Evolutionary conservation across 2,797 vertebrate genomes (phyloP), one percentile per base, ranked within the genome.

Genomic region (Coilia nasus): DNA sequence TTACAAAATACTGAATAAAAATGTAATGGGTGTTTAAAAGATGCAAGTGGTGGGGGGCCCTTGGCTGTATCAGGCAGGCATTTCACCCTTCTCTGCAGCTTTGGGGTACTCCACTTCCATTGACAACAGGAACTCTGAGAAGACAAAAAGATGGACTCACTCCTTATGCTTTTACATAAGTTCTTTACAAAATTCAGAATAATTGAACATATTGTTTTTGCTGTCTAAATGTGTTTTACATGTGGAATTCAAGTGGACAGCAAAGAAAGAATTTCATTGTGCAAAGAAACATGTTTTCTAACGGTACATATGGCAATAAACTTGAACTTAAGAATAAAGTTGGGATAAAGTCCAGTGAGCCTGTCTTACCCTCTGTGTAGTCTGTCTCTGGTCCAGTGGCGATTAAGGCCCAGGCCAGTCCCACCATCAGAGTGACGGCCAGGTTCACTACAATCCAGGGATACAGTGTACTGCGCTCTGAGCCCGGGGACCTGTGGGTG

Each of bases 391-490:
- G 97, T 21, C 93, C 93, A 0, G 93, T 94, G 83, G 97, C 96
- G 54, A 98, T 92, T 89, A 97, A 96, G 87, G 98, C 90, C 98
- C 98, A 99, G 87, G 97, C 97, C 86, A 98, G 87, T 15, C 97
- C 97, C 86, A 97, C 98, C 84, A 99, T 92, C 90, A 99, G 90
- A 2, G 98, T 95, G 88, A 99, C 96, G 85, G 98, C 96, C 44
- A 99, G 95, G 92, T 99, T 98, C 67, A 99, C 93, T n/a, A 97
- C 95, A 87, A 98, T 93, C 98, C 98, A 99, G 0, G 98, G 97
- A 87, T 97, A 93, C 83, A 99, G 95, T 87, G 96, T 92, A 88
- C 96, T 94, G 75, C 94, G 92, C 91, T 99, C 97, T 0, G 91
- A 93, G 75, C 94, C 97, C 0, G 94, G 91, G 0, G 83, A 92